A percentile compares a stretch with the other conserved stretches of the same genome.
Evolutionary conservation across 2,797 vertebrate species (phyloP).

Genomic region (Micrastur ruficollis): DNA sequence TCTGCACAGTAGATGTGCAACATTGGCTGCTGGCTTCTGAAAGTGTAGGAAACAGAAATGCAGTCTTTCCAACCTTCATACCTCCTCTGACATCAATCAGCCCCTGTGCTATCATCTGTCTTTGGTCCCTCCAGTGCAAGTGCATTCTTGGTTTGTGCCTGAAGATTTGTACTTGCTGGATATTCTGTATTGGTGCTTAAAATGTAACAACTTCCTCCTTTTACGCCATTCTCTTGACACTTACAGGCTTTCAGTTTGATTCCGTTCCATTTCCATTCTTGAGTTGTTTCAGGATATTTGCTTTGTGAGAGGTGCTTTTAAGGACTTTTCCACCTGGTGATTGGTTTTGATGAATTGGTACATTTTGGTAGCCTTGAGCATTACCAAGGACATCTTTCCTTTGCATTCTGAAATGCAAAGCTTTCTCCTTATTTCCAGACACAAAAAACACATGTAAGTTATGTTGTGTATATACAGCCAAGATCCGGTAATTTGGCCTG

Average conservation of each 20-base stretch:
- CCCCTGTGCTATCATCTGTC: background rate
- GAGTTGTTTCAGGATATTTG: background rate
- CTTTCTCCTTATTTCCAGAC: background rate
- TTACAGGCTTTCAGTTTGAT: background rate
- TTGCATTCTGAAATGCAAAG: background rate
- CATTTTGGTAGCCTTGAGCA: background rate
- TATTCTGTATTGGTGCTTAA: background rate
- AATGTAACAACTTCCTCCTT: background rate
- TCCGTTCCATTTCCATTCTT: background rate
- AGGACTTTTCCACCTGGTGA: background rate
- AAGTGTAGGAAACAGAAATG: background rate
- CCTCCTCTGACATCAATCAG: background rate
- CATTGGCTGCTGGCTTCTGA: background rate
- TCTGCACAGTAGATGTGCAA: background rate
- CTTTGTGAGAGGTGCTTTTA: background rate
- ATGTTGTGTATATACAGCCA: background rate
- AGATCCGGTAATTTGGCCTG: background rate
- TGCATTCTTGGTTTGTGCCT: background rate
- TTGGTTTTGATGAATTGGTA: background rate
- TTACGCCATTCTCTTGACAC: background rate
- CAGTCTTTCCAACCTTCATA: background rate
- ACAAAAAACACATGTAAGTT: background rate
- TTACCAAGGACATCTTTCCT: background rate
- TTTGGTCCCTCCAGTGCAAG: background rate
- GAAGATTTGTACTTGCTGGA: background rate